These are phyloP conservation scores for Colletes collaris DNA, from an alignment of 2,888 invertebrate genomes.

Conservation along the genomic window DNA sequence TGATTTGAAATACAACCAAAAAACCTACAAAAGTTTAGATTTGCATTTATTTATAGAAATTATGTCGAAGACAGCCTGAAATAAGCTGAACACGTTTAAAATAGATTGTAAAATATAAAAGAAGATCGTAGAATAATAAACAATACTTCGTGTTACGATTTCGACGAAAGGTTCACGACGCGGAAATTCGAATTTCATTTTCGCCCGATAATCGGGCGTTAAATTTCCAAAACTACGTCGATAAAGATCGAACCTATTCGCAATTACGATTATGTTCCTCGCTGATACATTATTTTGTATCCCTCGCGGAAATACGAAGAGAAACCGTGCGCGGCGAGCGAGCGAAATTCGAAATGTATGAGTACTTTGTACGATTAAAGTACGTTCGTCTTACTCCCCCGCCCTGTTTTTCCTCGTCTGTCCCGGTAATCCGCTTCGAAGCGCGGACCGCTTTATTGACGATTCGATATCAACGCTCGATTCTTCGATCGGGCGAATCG, in stretches of 20 bases:
- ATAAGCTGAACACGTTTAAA: too few species aligned
- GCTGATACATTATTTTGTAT: slow-evolving; percentile 37
- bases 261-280: slow-evolving; percentile 8
- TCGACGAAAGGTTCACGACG: background rate
- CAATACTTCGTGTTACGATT: too few species aligned
- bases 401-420: slow-evolving; percentile 20
- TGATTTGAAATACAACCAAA: too few species aligned
- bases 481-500: slow-evolving; percentile 14
- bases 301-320: background rate
- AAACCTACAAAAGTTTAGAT: too few species aligned
- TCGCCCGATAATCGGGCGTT: background rate
- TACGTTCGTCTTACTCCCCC: slow-evolving; percentile 33
- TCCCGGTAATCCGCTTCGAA: slow-evolving; percentile 35
- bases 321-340: background rate
- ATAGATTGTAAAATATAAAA: too few species aligned
- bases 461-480: slow-evolving; percentile 36
- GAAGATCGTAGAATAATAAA: too few species aligned
- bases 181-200: background rate
- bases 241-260: background rate
- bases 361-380: slow-evolving; percentile 50
- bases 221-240: background rate
- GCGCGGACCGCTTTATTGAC: slow-evolving; percentile 33
- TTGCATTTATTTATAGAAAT: too few species aligned
- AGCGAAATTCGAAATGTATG: slow-evolving; percentile 40
- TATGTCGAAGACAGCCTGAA: too few species aligned